These are phyloP conservation scores for Eupithecia subfuscata DNA, from an alignment of 2,888 invertebrate species.

Conservation along the genomic window DNA sequence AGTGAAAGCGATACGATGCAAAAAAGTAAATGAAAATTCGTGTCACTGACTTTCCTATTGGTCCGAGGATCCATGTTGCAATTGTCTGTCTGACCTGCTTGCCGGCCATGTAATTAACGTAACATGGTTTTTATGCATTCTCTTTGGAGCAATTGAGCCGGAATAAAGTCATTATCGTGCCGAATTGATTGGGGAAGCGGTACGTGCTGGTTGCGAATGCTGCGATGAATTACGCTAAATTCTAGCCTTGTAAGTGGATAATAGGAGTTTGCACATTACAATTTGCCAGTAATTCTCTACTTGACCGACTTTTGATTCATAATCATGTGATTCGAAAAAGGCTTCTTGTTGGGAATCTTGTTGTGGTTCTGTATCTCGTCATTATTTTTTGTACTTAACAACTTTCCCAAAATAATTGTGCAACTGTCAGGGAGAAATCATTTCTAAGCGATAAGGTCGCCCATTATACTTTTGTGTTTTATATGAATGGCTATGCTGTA, in stretches of 20 bases:
- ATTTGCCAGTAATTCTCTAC: conserved; percentile 39
- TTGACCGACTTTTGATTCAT: conserved; percentile 60
- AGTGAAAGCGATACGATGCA: conserved; percentile 82
- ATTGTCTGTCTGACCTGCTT: conserved; percentile 68
- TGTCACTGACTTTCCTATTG: conserved; percentile 79
- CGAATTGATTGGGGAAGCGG: conserved; percentile 48
- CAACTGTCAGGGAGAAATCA: too few species aligned
- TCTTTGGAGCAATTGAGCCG: conserved; percentile 39
- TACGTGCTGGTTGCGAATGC: conserved; percentile 50
- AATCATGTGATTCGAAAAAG: not conserved
- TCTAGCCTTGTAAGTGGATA: conserved; percentile 41
- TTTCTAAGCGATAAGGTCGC: too few species aligned
- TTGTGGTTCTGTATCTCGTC: not conserved
- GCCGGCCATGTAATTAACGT: conserved; percentile 43
- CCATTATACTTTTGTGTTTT: too few species aligned
- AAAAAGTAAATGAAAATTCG: conserved; percentile 81
- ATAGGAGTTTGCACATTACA: conserved; percentile 27
- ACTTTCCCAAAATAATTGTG: not conserved
- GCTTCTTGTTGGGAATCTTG: not conserved
- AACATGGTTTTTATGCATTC: conserved; percentile 41
- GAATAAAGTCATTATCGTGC: conserved; percentile 47
- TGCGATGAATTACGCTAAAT: conserved; percentile 49
- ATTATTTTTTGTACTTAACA: not conserved
- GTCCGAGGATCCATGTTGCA: conserved; percentile 60
- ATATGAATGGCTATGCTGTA: too few species aligned